Evolutionary conservation across 2,888 invertebrate species (phyloP).

Genomic region (Papilio demoleus): DNA sequence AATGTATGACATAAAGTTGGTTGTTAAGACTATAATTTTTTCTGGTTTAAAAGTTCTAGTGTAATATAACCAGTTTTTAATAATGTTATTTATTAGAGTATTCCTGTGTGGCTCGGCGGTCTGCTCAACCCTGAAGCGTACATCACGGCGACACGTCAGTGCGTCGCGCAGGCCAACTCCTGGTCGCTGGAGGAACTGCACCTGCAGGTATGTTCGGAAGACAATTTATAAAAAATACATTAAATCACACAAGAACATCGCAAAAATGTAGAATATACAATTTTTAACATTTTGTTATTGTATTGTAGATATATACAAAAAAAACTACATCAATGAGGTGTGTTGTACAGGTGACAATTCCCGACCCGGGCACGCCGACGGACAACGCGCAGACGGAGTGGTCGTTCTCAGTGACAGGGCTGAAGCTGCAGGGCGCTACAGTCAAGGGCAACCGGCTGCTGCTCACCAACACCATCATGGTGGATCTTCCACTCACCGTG

Average conservation of each 20-base stretch:
- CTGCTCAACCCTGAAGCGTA: slow-evolving; percentile 99
- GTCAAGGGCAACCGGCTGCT: slow-evolving; percentile 95
- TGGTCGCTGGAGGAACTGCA: slow-evolving; percentile 98
- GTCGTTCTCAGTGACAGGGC: slow-evolving; percentile 89
- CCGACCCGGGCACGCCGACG: slow-evolving; percentile 82
- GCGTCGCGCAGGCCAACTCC: slow-evolving; percentile 98
- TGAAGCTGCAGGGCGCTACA: slow-evolving; percentile 98
- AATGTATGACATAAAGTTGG: too few relatives aligned
- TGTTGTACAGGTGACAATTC: slow-evolving; percentile 82
- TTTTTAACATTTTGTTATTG: too few relatives aligned
- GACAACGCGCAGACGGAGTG: slow-evolving; percentile 86
- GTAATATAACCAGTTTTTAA: background rate
- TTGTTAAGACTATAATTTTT: too few relatives aligned
- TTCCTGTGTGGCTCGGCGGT: slow-evolving; percentile 98
- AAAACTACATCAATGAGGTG: too few relatives aligned
- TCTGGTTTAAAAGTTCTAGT: background rate
- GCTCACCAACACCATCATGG: slow-evolving; percentile 97
- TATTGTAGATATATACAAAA: too few relatives aligned
- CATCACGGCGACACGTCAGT: slow-evolving; percentile 99
- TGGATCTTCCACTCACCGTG: slow-evolving; percentile 94
- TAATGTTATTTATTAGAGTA: slow-evolving; percentile 83
- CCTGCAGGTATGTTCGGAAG: slow-evolving; percentile 85
- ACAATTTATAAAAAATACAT: background rate
- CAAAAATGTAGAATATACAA: too few relatives aligned
- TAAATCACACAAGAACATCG: background rate